Conservation (phyloP, 1,140 invertebrate genomes). For the Centruroides sculpturatus region DNA sequence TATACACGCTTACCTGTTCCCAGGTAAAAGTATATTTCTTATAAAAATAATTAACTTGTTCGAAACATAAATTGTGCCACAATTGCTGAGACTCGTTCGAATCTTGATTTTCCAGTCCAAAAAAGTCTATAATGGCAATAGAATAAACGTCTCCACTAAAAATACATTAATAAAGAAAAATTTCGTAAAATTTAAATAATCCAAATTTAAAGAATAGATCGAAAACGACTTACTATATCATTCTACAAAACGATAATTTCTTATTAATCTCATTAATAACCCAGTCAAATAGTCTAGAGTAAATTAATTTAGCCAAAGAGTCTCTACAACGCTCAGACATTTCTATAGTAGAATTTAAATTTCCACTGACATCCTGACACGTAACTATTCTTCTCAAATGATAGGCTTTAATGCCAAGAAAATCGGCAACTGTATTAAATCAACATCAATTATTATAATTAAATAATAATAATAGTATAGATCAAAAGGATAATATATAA, state of each 20-base stretch:
- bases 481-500: too few species aligned
- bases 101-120: conserved; percentile 5
- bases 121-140: conserved; percentile 10
- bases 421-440: neutral
- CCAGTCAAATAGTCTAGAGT: conserved; percentile 9
- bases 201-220: too few species aligned
- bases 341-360: neutral
- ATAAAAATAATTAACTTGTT: neutral
- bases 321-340: conserved; percentile 22
- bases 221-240: conserved; percentile 6
- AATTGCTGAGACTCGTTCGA: conserved; percentile 9
- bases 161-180: neutral
- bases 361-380: neutral
- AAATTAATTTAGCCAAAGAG: conserved; percentile 9
- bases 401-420: neutral
- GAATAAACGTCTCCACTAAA: conserved; percentile 22
- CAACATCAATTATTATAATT: too few species aligned
- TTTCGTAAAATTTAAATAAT: too few species aligned
- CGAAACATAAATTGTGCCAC: conserved; percentile 5
- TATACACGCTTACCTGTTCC: too few species aligned
- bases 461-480: too few species aligned
- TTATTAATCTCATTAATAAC: conserved; percentile 8
- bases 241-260: conserved; percentile 10
- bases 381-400: neutral
- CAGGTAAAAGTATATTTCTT: too few species aligned